Conservation (phyloP, 2,113 vertebrate genomes). For the Tapirus terrestris region DNA sequence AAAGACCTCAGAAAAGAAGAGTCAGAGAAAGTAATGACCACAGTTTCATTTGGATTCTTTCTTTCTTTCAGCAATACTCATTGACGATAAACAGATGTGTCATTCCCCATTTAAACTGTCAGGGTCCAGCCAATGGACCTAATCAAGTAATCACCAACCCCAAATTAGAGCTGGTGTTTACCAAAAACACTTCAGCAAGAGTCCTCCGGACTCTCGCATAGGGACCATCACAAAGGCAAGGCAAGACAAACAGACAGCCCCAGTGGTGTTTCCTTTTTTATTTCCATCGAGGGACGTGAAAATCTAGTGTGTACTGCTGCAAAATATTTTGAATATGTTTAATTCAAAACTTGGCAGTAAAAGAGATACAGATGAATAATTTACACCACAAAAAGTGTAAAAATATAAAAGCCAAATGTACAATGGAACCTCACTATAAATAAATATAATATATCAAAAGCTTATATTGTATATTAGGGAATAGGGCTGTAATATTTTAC, state of each 20-base stretch:
- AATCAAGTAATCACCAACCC: neutral
- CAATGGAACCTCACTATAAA: neutral
- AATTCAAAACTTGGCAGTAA: neutral
- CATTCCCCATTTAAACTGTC: neutral
- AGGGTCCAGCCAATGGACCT: neutral
- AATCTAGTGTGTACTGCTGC: neutral
- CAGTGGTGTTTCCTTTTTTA: neutral
- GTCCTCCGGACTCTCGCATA: neutral
- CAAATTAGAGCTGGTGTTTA: neutral
- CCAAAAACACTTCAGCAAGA: neutral
- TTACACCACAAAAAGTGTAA: neutral
- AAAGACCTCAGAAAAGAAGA: neutral
- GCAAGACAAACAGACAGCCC: too few relatives aligned
- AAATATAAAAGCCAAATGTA: neutral
- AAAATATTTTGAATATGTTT: neutral
- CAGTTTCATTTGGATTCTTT: neutral
- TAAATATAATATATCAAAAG: neutral
- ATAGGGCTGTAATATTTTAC: neutral
- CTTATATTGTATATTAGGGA: neutral
- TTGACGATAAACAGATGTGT: neutral
- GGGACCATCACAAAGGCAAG: neutral
- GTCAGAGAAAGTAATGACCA: neutral
- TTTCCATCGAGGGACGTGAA: neutral
- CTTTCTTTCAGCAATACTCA: neutral
- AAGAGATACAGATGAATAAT: constrained; percentile 26